These are phyloP conservation scores for Drepana falcataria DNA, from an alignment of 2,888 invertebrate species.

Conservation along the genomic window DNA sequence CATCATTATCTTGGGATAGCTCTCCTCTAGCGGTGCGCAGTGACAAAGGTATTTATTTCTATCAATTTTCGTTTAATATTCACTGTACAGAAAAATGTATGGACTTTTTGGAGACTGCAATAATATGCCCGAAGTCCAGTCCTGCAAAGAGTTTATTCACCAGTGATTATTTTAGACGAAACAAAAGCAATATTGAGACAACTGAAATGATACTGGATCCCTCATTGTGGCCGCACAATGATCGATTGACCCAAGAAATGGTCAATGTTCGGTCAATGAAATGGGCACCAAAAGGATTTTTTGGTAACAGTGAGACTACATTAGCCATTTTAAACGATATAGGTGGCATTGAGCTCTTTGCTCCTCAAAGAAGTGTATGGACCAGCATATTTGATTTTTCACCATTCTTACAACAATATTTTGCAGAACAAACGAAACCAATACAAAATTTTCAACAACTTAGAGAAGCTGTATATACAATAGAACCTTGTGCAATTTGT, in stretches of 20 bases:
- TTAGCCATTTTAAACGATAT: conserved; percentile 56
- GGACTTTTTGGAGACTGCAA: conserved; percentile 37
- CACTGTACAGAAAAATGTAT: conserved; percentile 49
- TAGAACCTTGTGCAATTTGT: conserved; percentile 47
- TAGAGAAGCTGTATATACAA: conserved; percentile 33
- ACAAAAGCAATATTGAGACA: conserved; percentile 44
- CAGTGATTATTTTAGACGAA: conserved; percentile 25
- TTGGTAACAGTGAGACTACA: conserved; percentile 30
- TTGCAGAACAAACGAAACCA: conserved; percentile 12
- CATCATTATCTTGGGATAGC: conserved; percentile 41
- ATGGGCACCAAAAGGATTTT: conserved; percentile 50
- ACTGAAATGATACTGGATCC: conserved; percentile 55
- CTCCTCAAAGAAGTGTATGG: conserved; percentile 31
- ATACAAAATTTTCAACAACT: conserved; percentile 31
- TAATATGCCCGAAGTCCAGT: conserved; percentile 39
- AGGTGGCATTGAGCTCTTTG: conserved; percentile 51
- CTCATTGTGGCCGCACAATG: conserved; percentile 56
- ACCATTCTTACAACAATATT: conserved; percentile 23
- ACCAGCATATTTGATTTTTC: conserved; percentile 39
- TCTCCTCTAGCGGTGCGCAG: conserved; percentile 40
- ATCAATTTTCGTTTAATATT: conserved; percentile 45
- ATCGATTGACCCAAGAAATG: conserved; percentile 44
- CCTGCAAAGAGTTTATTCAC: conserved; percentile 42
- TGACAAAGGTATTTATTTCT: conserved; percentile 47
- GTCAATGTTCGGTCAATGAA: conserved; percentile 33